These are phyloP conservation scores for Mugil cephalus DNA, from an alignment of 2,113 vertebrate genomes.

Conservation along the genomic window DNA sequence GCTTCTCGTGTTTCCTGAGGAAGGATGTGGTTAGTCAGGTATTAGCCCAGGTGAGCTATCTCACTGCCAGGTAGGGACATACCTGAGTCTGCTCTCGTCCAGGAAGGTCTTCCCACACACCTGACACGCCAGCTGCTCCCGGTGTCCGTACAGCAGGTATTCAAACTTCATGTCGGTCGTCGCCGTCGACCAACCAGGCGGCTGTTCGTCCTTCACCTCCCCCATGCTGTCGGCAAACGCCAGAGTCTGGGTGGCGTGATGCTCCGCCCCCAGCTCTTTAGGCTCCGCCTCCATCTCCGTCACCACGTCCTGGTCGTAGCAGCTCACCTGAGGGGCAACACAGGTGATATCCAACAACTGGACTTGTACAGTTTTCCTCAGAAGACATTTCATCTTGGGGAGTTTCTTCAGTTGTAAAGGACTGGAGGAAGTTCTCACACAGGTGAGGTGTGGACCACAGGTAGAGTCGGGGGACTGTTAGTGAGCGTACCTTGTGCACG, in stretches of 20 bases:
- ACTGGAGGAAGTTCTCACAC: no score
- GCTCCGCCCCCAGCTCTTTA: constrained; percentile 88
- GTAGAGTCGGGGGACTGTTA: background rate
- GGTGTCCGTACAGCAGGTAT: constrained; percentile 94
- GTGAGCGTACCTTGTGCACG: constrained; percentile 87
- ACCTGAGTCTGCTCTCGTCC: constrained; percentile 91
- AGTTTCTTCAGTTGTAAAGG: no score
- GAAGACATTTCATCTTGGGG: no score
- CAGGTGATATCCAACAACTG: no score
- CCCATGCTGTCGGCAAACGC: constrained; percentile 94
- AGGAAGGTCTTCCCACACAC: constrained; percentile 96
- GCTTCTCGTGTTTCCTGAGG: constrained; percentile 91
- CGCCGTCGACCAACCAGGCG: constrained; percentile 82
- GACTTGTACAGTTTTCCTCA: no score
- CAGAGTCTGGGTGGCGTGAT: constrained; percentile 92
- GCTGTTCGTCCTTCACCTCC: constrained; percentile 80
- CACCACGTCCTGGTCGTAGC: constrained; percentile 94
- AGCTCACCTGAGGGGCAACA: constrained; percentile 82
- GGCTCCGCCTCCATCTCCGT: constrained; percentile 91
- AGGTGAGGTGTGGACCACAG: background rate
- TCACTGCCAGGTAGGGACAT: background rate
- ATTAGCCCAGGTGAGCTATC: background rate
- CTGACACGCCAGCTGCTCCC: constrained; percentile 94
- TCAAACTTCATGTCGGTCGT: constrained; percentile 96
- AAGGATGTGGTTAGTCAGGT: background rate